Percentiles rank a stretch among this genome's conserved stretches.
phyloP scores from a whole-genome alignment of 2,888 invertebrate genomes.

The Protodeltote pygarga region DNA sequence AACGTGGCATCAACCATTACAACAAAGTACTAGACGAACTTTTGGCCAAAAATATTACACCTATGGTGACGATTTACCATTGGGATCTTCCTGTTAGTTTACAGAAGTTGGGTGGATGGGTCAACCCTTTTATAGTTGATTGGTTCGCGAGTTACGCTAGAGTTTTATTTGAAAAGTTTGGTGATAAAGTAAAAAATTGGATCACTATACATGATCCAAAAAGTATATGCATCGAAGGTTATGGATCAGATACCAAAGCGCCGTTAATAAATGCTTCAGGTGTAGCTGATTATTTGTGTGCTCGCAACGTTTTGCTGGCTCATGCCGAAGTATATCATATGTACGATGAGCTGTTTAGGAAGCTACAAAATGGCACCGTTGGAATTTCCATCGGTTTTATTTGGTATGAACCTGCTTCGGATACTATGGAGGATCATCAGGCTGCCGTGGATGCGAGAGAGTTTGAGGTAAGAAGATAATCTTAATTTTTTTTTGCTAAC shows the following conservation, averaged over 20 bases:
- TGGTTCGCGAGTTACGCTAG: slow-evolving; percentile 87
- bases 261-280: slow-evolving; percentile 73
- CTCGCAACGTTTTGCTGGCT: slow-evolving; percentile 84
- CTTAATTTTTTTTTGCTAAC: not conserved
- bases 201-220: slow-evolving; percentile 87
- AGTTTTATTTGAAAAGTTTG: slow-evolving; percentile 79
- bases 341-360: slow-evolving; percentile 66
- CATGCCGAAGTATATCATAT: slow-evolving; percentile 82
- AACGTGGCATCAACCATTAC: slow-evolving; percentile 88
- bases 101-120: slow-evolving; percentile 87
- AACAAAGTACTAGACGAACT: slow-evolving; percentile 88
- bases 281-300: slow-evolving; percentile 83
- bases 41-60: slow-evolving; percentile 83
- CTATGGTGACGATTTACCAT: slow-evolving; percentile 88
- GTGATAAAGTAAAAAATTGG: slow-evolving; percentile 84
- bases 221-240: slow-evolving; percentile 71
- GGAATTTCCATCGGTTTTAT: slow-evolving; percentile 70
- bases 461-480: slow-evolving; percentile 77
- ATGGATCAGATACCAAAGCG: slow-evolving; percentile 63
- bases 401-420: slow-evolving; percentile 84
- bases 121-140: slow-evolving; percentile 81
- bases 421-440: slow-evolving; percentile 75
- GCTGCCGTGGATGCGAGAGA: slow-evolving; percentile 84
- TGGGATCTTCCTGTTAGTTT: slow-evolving; percentile 87
- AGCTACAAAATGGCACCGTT: slow-evolving; percentile 58